Percentiles rank a stretch among this genome's conserved stretches.
phyloP scores from a whole-genome alignment of 2,797 vertebrate genomes.

The Semotilus atromaculatus region DNA sequence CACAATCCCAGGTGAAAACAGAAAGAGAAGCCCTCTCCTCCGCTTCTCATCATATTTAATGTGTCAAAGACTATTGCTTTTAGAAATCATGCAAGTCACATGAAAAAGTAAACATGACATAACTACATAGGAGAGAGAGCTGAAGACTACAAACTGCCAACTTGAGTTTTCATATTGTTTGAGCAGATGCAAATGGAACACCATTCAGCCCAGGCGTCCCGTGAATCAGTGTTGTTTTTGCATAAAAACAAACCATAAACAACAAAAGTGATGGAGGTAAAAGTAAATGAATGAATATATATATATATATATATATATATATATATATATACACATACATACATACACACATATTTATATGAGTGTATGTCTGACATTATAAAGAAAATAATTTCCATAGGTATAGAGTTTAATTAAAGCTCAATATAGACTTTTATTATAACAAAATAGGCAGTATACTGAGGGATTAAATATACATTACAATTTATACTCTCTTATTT shows the following conservation, averaged over 20 bases:
- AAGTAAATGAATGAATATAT: constrained; percentile 74
- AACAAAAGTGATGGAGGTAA: constrained; percentile 77
- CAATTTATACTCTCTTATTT: constrained; percentile 77
- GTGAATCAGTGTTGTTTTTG: constrained; percentile 34
- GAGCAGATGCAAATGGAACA: constrained; percentile 25
- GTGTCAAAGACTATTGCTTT: constrained; percentile 68
- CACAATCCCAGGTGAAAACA: constrained; percentile 64
- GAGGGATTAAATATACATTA: constrained; percentile 96
- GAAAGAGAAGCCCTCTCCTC: constrained; percentile 53
- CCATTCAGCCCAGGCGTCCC: constrained; percentile 28
- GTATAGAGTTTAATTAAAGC: constrained; percentile 88
- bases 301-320: constrained; percentile 73
- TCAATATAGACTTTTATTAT: constrained; percentile 94
- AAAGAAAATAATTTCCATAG: constrained; percentile 85
- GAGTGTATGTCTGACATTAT: constrained; percentile 80
- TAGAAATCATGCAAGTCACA: constrained; percentile 75
- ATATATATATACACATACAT: constrained; percentile 70
- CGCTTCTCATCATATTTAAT: constrained; percentile 56
- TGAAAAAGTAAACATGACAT: constrained; percentile 56
- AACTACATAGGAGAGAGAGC: constrained; percentile 62
- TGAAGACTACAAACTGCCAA: constrained; percentile 79
- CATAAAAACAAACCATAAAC: constrained; percentile 63
- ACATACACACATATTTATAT: constrained; percentile 67
- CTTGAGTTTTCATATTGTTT: constrained; percentile 52
- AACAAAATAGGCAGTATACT: constrained; percentile 99